These are phyloP conservation scores for Sminthurides aquaticus DNA, from an alignment of 2,888 invertebrate species.

Conservation along the genomic window DNA sequence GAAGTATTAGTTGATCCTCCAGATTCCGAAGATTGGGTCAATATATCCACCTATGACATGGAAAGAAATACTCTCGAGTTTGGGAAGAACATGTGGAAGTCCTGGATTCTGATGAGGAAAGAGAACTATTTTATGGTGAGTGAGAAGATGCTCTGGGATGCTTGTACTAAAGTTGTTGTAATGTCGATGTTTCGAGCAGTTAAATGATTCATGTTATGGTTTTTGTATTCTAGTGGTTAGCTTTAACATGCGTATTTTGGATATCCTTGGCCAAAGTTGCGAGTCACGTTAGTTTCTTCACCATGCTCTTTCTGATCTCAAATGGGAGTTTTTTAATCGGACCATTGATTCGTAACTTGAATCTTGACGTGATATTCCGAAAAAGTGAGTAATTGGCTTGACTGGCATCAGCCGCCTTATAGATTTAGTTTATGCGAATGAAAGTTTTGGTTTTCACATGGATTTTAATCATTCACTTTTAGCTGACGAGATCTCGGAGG, in stretches of 20 bases:
- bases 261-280: slow-evolving; percentile 34
- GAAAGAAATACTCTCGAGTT: slow-evolving; percentile 28
- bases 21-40: slow-evolving; percentile 39
- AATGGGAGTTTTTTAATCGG: slow-evolving; percentile 34
- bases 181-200: no score
- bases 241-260: slow-evolving; percentile 31
- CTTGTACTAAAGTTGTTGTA: slow-evolving; percentile 2
- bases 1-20: slow-evolving; percentile 40
- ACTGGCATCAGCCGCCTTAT: no score
- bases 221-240: slow-evolving; percentile 32
- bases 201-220: no score
- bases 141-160: no score
- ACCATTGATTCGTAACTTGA: slow-evolving; percentile 31
- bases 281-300: slow-evolving; percentile 31
- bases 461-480: no score
- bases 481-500: not conserved
- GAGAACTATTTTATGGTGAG: slow-evolving; percentile 37
- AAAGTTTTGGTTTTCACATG: no score
- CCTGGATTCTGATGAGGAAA: slow-evolving; percentile 27
- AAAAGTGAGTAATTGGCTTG: no score
- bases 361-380: no score
- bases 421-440: no score
- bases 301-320: slow-evolving; percentile 33
- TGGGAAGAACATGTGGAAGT: slow-evolving; percentile 22
- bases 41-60: slow-evolving; percentile 34